These are phyloP conservation scores for Pyrgilauda ruficollis DNA, from an alignment of 2,113 vertebrate species.

Conservation along the genomic window DNA sequence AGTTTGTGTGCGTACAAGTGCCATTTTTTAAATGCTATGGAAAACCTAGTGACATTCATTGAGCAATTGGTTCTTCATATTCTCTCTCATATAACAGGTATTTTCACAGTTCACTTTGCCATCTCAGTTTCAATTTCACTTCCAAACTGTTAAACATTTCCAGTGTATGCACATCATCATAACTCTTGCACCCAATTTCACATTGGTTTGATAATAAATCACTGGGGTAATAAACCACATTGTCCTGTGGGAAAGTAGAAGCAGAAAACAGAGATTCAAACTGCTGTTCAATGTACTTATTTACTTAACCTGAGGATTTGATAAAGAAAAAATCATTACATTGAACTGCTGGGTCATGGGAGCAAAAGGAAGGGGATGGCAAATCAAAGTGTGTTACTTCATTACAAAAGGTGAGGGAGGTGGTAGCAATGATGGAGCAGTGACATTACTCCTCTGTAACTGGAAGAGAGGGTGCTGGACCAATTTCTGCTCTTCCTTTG, in stretches of 20 bases:
- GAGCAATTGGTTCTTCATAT: not conserved
- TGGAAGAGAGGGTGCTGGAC: not conserved
- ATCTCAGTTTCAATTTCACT: not conserved
- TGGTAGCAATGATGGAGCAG: not conserved
- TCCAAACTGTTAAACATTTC: not conserved
- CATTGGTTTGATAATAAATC: not conserved
- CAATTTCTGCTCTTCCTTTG: not conserved
- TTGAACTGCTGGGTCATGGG: not conserved
- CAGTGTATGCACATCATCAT: not conserved
- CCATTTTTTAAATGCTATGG: not conserved
- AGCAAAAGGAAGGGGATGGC: not conserved
- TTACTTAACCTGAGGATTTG: not conserved
- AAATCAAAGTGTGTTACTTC: not conserved
- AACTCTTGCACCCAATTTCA: not conserved
- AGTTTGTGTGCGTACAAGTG: not conserved
- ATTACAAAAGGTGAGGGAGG: not conserved
- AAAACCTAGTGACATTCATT: not conserved
- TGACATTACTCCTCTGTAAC: not conserved
- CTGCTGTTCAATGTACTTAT: not conserved
- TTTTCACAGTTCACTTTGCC: not conserved
- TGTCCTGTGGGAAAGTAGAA: not conserved
- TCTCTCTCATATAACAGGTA: not conserved
- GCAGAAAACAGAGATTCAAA: not conserved
- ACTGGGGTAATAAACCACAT: not conserved
- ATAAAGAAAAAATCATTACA: not conserved